These are phyloP conservation scores for Styela plicata DNA, from an alignment of 23 tunicate species.

Conservation along the genomic window DNA sequence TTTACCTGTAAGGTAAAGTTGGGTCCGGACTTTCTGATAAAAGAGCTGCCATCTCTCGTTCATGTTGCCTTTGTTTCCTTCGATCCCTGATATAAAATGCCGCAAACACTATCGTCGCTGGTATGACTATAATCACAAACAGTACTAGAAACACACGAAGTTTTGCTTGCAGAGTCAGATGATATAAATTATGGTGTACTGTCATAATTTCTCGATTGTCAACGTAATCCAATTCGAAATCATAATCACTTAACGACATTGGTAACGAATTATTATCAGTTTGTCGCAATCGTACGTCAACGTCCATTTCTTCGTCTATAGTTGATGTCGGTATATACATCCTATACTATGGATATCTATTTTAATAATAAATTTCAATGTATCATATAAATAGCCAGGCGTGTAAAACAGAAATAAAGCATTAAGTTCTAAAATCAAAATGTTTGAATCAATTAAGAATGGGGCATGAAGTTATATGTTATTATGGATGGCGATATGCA, in stretches of 20 bases:
- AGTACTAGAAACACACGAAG: background rate
- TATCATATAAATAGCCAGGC: too few relatives aligned
- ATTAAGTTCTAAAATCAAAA: too few relatives aligned
- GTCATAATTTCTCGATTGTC: background rate
- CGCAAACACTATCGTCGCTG: conserved; percentile 3
- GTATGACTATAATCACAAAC: background rate
- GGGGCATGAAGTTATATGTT: too few relatives aligned
- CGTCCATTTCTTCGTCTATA: background rate
- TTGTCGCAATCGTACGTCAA: background rate
- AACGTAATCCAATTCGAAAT: background rate
- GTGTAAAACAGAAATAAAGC: too few relatives aligned
- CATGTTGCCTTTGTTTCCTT: background rate
- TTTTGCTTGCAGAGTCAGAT: conserved; percentile 10
- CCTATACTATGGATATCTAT: too few relatives aligned
- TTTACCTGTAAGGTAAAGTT: background rate
- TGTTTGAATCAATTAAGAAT: too few relatives aligned
- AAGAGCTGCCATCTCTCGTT: background rate
- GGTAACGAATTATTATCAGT: background rate
- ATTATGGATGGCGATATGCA: too few relatives aligned
- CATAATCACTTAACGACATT: background rate
- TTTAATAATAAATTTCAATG: too few relatives aligned
- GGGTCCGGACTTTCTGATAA: background rate
- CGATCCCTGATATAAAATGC: background rate
- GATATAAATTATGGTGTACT: conserved; percentile 7
- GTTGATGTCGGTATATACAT: background rate